These are phyloP conservation scores for Dioctria linearis DNA, from an alignment of 2,888 invertebrate genomes.

Conservation along the genomic window DNA sequence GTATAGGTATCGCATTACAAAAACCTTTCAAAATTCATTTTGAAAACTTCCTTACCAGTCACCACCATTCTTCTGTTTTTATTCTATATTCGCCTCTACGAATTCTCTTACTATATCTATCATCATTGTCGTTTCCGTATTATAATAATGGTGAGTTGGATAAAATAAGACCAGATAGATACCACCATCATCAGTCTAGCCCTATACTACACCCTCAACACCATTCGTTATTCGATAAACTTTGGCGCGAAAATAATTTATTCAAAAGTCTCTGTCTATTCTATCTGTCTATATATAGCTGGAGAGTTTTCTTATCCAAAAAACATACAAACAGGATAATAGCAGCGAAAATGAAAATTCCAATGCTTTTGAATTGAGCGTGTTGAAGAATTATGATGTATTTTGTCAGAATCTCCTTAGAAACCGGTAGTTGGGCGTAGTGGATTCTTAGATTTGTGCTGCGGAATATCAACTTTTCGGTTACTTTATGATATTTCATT, in stretches of 20 bases:
- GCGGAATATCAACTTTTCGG: constrained; percentile 20
- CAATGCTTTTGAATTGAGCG: background rate
- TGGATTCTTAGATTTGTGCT: constrained; percentile 24
- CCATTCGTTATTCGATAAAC: too few species aligned
- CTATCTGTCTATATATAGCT: background rate
- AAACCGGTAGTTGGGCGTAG: constrained; percentile 25
- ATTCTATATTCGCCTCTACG: too few species aligned
- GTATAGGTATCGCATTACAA: background rate
- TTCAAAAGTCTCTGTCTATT: constrained; percentile 14
- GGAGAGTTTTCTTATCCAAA: background rate
- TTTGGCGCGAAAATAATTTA: constrained; percentile 13
- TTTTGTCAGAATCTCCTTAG: background rate
- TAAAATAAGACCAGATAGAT: too few species aligned
- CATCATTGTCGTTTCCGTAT: too few species aligned
- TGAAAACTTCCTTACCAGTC: background rate
- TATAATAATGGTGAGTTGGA: background rate
- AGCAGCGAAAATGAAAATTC: constrained; percentile 8
- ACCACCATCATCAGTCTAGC: too few species aligned
- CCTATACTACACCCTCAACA: too few species aligned
- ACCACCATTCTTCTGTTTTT: background rate
- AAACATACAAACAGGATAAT: constrained; percentile 24
- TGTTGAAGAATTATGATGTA: constrained; percentile 10
- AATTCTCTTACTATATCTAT: too few species aligned
- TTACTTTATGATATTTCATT: constrained; percentile 41
- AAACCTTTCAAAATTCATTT: constrained; percentile 10